Percentiles rank a stretch among this genome's conserved stretches.
Evolutionary conservation across 2,888 invertebrate species (phyloP).

Genomic region (Drosophila anceps): DNA sequence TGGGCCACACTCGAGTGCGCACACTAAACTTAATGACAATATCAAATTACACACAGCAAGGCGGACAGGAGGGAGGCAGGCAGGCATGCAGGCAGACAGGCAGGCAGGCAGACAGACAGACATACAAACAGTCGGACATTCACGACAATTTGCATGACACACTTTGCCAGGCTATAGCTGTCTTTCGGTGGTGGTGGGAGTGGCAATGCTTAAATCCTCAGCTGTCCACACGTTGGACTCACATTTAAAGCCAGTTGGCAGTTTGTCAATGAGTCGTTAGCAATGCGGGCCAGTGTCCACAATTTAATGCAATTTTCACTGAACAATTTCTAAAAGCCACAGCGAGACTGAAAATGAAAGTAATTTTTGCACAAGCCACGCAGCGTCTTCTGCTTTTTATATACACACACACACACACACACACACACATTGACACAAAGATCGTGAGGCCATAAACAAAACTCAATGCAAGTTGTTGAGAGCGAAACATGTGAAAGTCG

Average conservation of each 20-base stretch:
- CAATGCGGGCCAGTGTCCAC: slow-evolving; percentile 40
- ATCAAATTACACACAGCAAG: slow-evolving; percentile 65
- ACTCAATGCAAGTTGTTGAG: slow-evolving; percentile 31
- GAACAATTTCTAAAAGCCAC: slow-evolving; percentile 60
- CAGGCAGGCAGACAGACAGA: slow-evolving; percentile 8
- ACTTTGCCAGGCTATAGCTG: slow-evolving; percentile 55
- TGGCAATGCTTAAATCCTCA: slow-evolving; percentile 45
- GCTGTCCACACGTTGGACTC: slow-evolving; percentile 56
- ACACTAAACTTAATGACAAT: slow-evolving; percentile 77
- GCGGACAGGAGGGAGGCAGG: neutral
- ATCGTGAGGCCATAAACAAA: slow-evolving; percentile 64
- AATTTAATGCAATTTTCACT: slow-evolving; percentile 67
- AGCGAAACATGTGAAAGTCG: slow-evolving; percentile 60
- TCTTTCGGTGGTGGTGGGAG: slow-evolving; percentile 22
- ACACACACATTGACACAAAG: slow-evolving; percentile 46
- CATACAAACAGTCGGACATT: slow-evolving; percentile 25
- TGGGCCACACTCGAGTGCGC: slow-evolving; percentile 75
- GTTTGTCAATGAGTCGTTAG: slow-evolving; percentile 68
- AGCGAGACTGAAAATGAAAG: slow-evolving; percentile 56
- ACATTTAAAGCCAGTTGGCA: slow-evolving; percentile 60
- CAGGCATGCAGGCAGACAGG: neutral
- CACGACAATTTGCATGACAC: slow-evolving; percentile 75
- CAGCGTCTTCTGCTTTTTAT: slow-evolving; percentile 42
- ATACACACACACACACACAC: slow-evolving; percentile 38
- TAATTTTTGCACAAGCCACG: slow-evolving; percentile 57